phyloP scores from a whole-genome alignment of 2,113 vertebrate genomes.

The Nesogale talazaci region DNA sequence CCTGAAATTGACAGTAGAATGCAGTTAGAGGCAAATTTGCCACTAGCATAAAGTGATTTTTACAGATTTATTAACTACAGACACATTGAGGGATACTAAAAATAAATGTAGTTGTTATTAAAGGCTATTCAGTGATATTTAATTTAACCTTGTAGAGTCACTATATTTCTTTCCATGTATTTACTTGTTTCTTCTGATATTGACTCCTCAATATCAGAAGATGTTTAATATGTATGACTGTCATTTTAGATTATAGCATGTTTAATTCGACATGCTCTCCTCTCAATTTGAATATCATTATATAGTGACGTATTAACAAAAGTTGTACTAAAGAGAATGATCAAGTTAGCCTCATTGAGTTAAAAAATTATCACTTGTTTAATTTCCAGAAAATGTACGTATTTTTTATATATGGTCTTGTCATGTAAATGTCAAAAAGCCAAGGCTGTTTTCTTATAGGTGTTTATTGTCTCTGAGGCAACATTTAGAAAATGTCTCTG shows the following conservation, averaged over 20 bases:
- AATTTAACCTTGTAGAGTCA: conserved; percentile 82
- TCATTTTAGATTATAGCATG: conserved; percentile 85
- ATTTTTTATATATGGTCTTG: conserved; percentile 26
- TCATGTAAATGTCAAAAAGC: conserved; percentile 14
- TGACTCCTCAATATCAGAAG: too few species aligned
- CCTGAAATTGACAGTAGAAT: not conserved
- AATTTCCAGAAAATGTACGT: not conserved
- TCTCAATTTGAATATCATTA: conserved; percentile 91
- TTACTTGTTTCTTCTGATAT: conserved; percentile 79
- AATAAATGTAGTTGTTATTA: conserved; percentile 80
- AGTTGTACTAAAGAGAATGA: conserved; percentile 87
- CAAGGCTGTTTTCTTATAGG: not conserved
- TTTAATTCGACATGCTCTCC: conserved; percentile 90
- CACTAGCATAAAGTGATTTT: not conserved
- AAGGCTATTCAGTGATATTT: conserved; percentile 79
- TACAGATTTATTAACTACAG: conserved; percentile 13
- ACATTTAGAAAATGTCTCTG: not conserved
- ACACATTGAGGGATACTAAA: conserved; percentile 61
- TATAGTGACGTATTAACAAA: conserved; percentile 86
- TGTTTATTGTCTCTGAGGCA: not conserved
- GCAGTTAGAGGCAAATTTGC: not conserved
- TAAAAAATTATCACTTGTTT: conserved; percentile 91
- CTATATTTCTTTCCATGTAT: conserved; percentile 81
- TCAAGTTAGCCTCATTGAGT: conserved; percentile 94
- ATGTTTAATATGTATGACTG: conserved; percentile 85